These are phyloP conservation scores for Chauna torquata DNA, from an alignment of 2,113 vertebrate species.

Conservation along the genomic window DNA sequence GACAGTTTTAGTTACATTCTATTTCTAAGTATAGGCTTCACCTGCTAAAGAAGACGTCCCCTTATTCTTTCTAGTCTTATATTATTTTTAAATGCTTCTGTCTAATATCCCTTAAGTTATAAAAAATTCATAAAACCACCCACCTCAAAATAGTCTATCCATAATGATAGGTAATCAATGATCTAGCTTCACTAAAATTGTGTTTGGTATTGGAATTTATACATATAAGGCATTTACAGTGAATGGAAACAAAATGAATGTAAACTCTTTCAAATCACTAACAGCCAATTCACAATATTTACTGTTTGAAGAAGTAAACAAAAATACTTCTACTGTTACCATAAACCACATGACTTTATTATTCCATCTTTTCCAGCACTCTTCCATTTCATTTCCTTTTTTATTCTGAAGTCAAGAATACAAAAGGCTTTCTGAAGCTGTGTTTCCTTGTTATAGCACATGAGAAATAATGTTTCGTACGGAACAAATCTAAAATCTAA, in stretches of 20 bases:
- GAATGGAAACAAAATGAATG: not conserved
- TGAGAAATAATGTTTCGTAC: conserved; percentile 35
- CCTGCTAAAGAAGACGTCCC: not conserved
- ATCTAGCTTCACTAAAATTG: not conserved
- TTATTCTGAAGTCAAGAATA: conserved; percentile 20
- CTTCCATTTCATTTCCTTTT: not conserved
- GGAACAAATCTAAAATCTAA: conserved; percentile 47
- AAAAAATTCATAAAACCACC: not conserved
- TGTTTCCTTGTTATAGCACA: conserved; percentile 6
- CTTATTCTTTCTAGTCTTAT: not conserved
- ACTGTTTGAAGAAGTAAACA: fast-evolving
- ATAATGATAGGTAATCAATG: not conserved
- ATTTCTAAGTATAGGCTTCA: not conserved
- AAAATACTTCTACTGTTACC: not conserved
- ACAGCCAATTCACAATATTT: not conserved
- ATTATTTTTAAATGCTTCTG: not conserved
- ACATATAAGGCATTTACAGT: not conserved
- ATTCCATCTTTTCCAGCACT: not conserved
- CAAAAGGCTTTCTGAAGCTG: conserved; percentile 6
- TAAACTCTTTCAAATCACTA: not conserved
- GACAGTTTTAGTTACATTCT: not conserved
- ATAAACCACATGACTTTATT: not conserved
- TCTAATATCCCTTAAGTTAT: not conserved
- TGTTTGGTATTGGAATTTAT: not conserved
- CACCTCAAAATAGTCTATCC: not conserved